Evolutionary conservation across 2,888 invertebrate species (phyloP).

Genomic region (Himalopsyche kuldschensis): DNA sequence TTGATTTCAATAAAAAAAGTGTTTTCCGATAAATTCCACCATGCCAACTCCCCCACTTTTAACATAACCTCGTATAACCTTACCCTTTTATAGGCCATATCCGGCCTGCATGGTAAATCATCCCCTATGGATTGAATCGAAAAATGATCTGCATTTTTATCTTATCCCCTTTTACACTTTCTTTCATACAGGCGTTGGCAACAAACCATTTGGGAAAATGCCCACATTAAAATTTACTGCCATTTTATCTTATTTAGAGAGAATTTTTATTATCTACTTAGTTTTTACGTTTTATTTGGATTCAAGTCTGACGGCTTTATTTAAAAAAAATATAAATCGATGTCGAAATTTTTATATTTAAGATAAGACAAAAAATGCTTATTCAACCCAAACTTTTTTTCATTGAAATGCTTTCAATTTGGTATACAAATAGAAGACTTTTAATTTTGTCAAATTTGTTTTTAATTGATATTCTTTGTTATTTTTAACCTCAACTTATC

Average conservation of each 20-base stretch:
- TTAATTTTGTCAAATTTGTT: too few species aligned
- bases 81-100: conserved; percentile 5
- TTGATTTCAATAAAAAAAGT: conserved; percentile 12
- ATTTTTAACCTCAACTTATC: too few species aligned
- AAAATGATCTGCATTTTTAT: conserved; percentile 6
- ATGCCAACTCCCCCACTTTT: not conserved
- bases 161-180: not conserved
- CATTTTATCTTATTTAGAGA: not conserved
- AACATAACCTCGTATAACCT: conserved; percentile 5
- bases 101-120: conserved; percentile 6
- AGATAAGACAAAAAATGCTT: too few species aligned
- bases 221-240: not conserved
- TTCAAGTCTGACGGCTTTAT: not conserved
- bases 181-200: not conserved
- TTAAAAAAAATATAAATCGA: not conserved
- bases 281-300: not conserved
- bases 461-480: too few species aligned
- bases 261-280: not conserved
- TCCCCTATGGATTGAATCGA: conserved; percentile 17
- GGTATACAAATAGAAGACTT: too few species aligned
- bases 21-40: not conserved
- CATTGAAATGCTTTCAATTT: too few species aligned
- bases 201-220: not conserved
- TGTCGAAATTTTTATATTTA: too few species aligned
- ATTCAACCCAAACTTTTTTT: too few species aligned